phyloP scores from a whole-genome alignment of 2,888 invertebrate species.

The Drosophila greeni region DNA sequence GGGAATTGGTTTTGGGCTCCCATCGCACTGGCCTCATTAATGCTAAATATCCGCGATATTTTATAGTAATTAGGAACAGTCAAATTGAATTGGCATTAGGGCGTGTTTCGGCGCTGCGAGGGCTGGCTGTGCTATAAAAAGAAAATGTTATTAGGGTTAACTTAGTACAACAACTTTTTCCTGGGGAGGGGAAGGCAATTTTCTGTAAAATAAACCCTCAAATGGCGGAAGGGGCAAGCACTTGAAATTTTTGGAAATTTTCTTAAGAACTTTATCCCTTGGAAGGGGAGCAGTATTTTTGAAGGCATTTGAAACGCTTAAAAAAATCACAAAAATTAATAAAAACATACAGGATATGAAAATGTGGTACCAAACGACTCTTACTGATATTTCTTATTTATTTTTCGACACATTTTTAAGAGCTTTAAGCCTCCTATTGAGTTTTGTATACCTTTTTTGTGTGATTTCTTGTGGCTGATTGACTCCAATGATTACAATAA shows the following conservation, averaged over 20 bases:
- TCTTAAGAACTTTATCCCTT: not conserved
- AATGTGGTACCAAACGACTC: too few relatives aligned
- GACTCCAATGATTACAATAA: not conserved
- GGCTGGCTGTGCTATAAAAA: conserved; percentile 36
- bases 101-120: conserved; percentile 10
- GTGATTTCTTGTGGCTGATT: not conserved
- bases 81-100: conserved; percentile 51
- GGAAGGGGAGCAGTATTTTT: too few relatives aligned
- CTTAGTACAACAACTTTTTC: conserved; percentile 22
- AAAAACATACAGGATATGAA: too few relatives aligned
- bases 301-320: not conserved
- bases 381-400: too few relatives aligned
- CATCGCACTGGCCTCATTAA: conserved; percentile 45
- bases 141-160: conserved; percentile 46
- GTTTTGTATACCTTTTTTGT: not conserved
- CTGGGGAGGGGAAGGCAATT: conserved; percentile 9
- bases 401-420: not conserved
- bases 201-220: conserved; percentile 8
- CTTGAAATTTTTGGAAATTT: conserved; percentile 2
- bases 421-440: not conserved
- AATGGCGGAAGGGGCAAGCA: not conserved
- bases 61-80: conserved; percentile 60
- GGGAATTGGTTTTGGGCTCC: conserved; percentile 12
- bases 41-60: conserved; percentile 58
- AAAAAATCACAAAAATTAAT: not conserved